These are phyloP conservation scores for Ricordea florida DNA, from an alignment of 92 coral and sea anemone genomes.

Conservation along the genomic window DNA sequence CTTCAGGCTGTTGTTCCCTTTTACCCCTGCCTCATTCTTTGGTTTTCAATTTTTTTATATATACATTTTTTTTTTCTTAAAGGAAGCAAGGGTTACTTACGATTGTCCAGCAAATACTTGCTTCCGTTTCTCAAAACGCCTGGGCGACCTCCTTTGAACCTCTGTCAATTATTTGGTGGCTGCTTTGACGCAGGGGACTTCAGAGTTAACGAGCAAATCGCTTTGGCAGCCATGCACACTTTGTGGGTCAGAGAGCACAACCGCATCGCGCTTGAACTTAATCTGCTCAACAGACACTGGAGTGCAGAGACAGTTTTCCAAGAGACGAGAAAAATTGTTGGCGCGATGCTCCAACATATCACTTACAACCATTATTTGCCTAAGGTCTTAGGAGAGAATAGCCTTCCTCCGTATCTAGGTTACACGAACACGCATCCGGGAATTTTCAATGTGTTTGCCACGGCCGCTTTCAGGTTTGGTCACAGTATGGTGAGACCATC, in stretches of 20 bases:
- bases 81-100: constrained; percentile 72
- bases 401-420: constrained; percentile 70
- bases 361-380: constrained; percentile 86
- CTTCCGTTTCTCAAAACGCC: constrained; percentile 80
- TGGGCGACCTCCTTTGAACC: constrained; percentile 84
- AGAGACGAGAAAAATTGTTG: constrained; percentile 92
- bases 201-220: constrained; percentile 96
- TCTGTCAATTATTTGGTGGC: constrained; percentile 90
- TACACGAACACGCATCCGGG: constrained; percentile 85
- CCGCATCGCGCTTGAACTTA: constrained; percentile 73
- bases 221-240: constrained; percentile 94
- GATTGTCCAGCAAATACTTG: constrained; percentile 61
- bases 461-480: constrained; percentile 94
- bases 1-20: no score
- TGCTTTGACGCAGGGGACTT: constrained; percentile 97
- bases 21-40: no score
- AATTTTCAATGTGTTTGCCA: constrained; percentile 79
- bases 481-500: constrained; percentile 90
- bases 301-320: constrained; percentile 74
- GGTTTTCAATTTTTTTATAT: no score
- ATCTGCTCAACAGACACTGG: constrained; percentile 77
- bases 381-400: constrained; percentile 74
- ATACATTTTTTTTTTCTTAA: background rate
- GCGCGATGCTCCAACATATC: constrained; percentile 91
- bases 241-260: constrained; percentile 96